phyloP scores from a whole-genome alignment of 2,888 invertebrate genomes.

The Diadegma fenestrale region DNA sequence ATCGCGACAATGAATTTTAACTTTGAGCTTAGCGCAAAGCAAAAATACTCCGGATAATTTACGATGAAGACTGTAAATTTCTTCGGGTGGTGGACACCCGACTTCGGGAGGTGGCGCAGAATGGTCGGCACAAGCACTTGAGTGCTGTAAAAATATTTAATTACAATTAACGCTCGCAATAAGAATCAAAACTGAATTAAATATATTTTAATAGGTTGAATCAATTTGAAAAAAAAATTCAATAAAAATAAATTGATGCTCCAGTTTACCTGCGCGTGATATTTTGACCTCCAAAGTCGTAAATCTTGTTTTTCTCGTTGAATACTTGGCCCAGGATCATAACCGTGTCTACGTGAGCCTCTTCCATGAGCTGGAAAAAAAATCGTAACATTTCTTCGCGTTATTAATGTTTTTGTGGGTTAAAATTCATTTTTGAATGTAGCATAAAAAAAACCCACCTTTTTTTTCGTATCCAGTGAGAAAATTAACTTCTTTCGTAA shows the following conservation, averaged over 20 bases:
- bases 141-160: slow-evolving; percentile 85
- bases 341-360: slow-evolving; percentile 98
- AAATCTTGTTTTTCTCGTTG: slow-evolving; percentile 89
- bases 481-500: slow-evolving; percentile 96
- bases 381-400: neutral
- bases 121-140: slow-evolving; percentile 96
- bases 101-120: slow-evolving; percentile 94
- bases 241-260: neutral
- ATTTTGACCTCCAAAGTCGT: slow-evolving; percentile 95
- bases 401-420: neutral
- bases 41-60: slow-evolving; percentile 98
- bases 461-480: slow-evolving; percentile 99
- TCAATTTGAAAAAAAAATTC: neutral
- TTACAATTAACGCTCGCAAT: no score
- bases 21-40: slow-evolving; percentile 94
- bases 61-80: slow-evolving; percentile 98
- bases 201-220: slow-evolving; percentile 2
- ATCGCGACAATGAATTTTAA: slow-evolving; percentile 92
- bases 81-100: slow-evolving; percentile 99
- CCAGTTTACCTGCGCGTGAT: slow-evolving; percentile 80
- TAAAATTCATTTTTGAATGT: neutral
- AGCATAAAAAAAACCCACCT: slow-evolving; percentile 86
- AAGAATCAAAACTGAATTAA: no score
- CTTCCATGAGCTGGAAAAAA: slow-evolving; percentile 91
- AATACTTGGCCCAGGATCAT: slow-evolving; percentile 99